Evolutionary conservation across 1,140 invertebrate genomes (phyloP).

Genomic region (Dendrolimus punctatus): DNA sequence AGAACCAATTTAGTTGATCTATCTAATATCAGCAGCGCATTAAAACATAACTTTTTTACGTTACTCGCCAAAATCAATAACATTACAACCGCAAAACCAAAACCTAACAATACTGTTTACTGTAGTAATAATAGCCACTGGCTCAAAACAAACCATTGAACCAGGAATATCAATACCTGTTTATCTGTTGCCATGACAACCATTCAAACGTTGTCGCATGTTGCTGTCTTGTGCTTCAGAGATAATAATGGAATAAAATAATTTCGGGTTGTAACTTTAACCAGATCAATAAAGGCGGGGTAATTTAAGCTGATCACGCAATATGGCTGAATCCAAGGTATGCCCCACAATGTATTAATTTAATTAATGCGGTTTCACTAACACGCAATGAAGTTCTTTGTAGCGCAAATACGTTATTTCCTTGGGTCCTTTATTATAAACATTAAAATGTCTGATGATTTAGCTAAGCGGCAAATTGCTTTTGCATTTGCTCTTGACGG

Average conservation of each 20-base stretch:
- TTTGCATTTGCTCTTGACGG: too few species aligned
- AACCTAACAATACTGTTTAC: neutral
- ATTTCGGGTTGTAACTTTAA: constrained; percentile 52
- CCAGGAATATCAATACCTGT: constrained; percentile 28
- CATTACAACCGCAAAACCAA: neutral
- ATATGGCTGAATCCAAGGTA: constrained; percentile 59
- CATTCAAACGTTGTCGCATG: constrained; percentile 40
- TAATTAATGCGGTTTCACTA: constrained; percentile 49
- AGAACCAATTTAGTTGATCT: too few species aligned
- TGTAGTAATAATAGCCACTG: neutral
- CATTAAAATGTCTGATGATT: constrained; percentile 16
- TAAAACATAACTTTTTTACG: too few species aligned
- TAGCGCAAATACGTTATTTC: neutral
- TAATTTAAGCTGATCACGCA: constrained; percentile 60
- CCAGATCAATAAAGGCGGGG: constrained; percentile 56
- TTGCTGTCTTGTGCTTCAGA: constrained; percentile 16
- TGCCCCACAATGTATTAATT: constrained; percentile 37
- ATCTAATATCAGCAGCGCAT: too few species aligned
- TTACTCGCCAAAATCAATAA: neutral
- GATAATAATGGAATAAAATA: constrained; percentile 57
- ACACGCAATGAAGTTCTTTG: constrained; percentile 34
- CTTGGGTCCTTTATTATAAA: constrained; percentile 15
- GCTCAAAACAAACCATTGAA: constrained; percentile 7
- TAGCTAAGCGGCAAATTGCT: neutral
- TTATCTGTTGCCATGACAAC: constrained; percentile 40